Conservation (phyloP, 2,113 vertebrate genomes). For the Protobothrops flavoviridis region DNA sequence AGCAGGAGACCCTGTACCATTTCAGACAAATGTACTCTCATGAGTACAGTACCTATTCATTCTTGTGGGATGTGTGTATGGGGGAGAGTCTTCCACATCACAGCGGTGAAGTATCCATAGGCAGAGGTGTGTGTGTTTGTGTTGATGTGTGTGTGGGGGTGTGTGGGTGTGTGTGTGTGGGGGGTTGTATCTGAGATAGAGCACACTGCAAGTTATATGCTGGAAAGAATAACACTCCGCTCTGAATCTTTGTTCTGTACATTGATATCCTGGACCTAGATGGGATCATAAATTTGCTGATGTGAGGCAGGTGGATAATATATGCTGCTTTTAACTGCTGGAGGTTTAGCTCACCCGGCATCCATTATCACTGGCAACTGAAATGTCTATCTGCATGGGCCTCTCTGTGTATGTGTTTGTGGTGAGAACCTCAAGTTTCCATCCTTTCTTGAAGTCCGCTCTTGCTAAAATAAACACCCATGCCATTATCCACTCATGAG, state of each 20-base stretch:
- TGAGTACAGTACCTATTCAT: background rate
- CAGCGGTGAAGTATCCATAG: background rate
- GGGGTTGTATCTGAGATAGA: background rate
- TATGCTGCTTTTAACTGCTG: conserved; percentile 59
- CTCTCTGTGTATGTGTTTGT: background rate
- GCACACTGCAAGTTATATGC: background rate
- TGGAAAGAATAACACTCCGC: conserved; percentile 34
- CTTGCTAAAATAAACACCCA: conserved; percentile 53
- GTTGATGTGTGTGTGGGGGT: background rate
- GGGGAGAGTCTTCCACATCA: background rate
- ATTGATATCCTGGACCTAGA: conserved; percentile 69
- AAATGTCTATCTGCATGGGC: background rate
- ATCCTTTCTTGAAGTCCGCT: conserved; percentile 26
- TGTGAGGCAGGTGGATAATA: conserved; percentile 65
- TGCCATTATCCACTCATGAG: background rate
- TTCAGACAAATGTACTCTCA: background rate
- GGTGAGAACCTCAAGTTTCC: conserved; percentile 31
- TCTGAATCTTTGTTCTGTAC: conserved; percentile 52
- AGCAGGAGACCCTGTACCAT: too few species aligned
- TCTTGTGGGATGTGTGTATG: background rate
- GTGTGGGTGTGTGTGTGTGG: background rate
- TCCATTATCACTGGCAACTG: conserved; percentile 70
- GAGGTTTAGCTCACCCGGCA: conserved; percentile 57
- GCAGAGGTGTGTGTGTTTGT: background rate
- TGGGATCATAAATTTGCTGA: conserved; percentile 65